Evolutionary conservation across 2,113 vertebrate species (phyloP).

Genomic region (Corydoras sp.): DNA sequence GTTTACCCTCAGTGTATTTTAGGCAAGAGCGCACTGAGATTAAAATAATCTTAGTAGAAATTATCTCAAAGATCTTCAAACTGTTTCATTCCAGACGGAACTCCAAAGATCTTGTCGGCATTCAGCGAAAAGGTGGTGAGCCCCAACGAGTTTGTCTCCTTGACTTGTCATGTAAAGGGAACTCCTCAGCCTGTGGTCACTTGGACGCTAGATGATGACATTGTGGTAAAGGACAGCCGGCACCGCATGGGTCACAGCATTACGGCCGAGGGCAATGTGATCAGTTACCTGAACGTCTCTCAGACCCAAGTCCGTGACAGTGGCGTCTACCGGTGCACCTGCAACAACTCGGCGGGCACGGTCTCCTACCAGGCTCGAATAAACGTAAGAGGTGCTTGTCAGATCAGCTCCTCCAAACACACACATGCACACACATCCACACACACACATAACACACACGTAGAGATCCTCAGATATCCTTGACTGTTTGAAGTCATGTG

Average conservation of each 20-base stretch:
- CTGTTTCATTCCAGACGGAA: conserved; percentile 75
- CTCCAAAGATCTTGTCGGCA: conserved; percentile 93
- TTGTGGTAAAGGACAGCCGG: conserved; percentile 82
- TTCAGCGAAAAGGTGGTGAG: conserved; percentile 98
- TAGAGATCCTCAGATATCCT: not conserved
- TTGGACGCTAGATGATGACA: conserved; percentile 94
- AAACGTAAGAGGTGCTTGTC: conserved; percentile 99
- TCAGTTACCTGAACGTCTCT: conserved; percentile 96
- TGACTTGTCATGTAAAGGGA: conserved; percentile 93
- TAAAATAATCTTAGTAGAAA: too few relatives aligned
- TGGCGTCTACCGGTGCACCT: conserved; percentile 93
- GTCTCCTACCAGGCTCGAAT: conserved; percentile 99
- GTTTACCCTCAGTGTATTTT: too few relatives aligned
- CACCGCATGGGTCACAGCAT: conserved; percentile 92
- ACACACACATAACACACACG: conserved; percentile 65
- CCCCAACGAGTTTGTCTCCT: conserved; percentile 85
- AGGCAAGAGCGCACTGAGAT: too few relatives aligned
- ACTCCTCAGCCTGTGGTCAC: conserved; percentile 87
- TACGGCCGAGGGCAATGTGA: conserved; percentile 86
- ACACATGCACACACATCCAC: conserved; percentile 66
- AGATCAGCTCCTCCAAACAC: conserved; percentile 96
- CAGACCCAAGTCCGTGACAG: conserved; percentile 93
- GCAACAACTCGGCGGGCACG: conserved; percentile 97
- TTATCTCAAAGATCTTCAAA: too few relatives aligned
- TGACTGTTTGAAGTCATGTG: too few relatives aligned